Percentiles rank a stretch among this genome's conserved stretches.
phyloP scores from a whole-genome alignment of 2,113 vertebrate species.

The Baryphthengus martii region DNA sequence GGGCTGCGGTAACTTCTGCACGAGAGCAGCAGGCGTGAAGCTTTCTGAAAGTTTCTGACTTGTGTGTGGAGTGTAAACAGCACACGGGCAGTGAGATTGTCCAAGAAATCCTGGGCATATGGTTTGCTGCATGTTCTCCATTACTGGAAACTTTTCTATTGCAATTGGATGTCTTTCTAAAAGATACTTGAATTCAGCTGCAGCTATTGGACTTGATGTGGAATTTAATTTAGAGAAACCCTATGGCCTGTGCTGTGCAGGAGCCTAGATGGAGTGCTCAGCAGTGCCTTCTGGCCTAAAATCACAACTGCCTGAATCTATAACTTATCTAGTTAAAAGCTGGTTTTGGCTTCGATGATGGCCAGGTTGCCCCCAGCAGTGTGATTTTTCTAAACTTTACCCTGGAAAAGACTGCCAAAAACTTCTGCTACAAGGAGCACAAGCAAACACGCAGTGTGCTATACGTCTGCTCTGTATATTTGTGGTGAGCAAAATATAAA shows the following conservation, averaged over 20 bases:
- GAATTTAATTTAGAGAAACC: conserved; percentile 30
- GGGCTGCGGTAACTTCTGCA: neutral
- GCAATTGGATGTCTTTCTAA: neutral
- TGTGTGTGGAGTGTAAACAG: neutral
- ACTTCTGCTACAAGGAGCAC: conserved; percentile 8
- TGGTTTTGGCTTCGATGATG: neutral
- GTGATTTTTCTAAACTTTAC: neutral
- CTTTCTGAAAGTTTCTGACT: neutral
- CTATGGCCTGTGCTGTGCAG: neutral
- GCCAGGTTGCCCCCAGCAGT: neutral
- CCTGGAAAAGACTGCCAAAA: neutral
- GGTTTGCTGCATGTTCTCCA: neutral
- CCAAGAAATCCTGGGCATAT: conserved; percentile 3
- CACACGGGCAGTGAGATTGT: neutral
- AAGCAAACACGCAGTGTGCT: neutral
- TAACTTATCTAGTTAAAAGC: neutral
- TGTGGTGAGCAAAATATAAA: conserved; percentile 43
- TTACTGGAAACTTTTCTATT: conserved; percentile 2
- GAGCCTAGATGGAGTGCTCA: neutral
- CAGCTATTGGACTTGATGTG: neutral
- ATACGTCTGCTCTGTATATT: neutral
- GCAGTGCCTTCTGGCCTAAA: neutral
- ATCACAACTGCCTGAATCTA: neutral
- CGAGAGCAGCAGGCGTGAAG: neutral
- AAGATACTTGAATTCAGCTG: neutral